Base-by-base conservation (phyloP, 23 tunicate genomes). In the Ascidia mentula region DNA sequence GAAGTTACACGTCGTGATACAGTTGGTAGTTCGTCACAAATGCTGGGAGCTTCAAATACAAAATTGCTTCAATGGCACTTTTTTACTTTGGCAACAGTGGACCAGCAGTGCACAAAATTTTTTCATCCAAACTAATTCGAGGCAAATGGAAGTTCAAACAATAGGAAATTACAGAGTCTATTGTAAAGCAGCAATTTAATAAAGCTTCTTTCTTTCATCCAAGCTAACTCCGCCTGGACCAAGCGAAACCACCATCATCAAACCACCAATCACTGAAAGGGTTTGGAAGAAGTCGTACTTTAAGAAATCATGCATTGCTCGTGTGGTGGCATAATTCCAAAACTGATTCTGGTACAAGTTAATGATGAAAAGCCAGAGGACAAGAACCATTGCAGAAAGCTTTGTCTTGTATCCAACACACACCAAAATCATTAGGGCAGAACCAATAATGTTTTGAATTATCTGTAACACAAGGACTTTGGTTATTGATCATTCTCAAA, bases 211-310 rank as follows among this genome's bases (percentile, higher is more conserved):
- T 53, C 99, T 69, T 40, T 96, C 99, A 75, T 96, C 99, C 20
- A 96, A 92, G 40, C 94, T 87, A 32, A 91, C 92, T 1, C 99
- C 99, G 15, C 99, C 99, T 34, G 99, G 99, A 1, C 99, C 99
- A 32, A 91, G 84, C 22, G 96, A 97, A 9, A 96, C 87, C 31
- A 96, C 89, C 89, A 91, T 69, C 84, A 96, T 77, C 18, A 96
- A 42, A 30, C 99, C 99, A 0, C 99, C 99, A 35, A 96, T 94
- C 22, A 96, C 99, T 1, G 99, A 96, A 46, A 91, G 46, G 37
- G 97, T 83, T 65, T 96, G 99, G 78, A 96, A 96, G 80, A 96
- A 96, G 74, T 96, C 99, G 78, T 96, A 96, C 69, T 96, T 96
- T 36, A 87, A 81, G 78, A 96, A 96, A 45, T 96, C 99, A 40